phyloP scores from a whole-genome alignment of 2,797 vertebrate species.

The Pogoniulus pusillus region DNA sequence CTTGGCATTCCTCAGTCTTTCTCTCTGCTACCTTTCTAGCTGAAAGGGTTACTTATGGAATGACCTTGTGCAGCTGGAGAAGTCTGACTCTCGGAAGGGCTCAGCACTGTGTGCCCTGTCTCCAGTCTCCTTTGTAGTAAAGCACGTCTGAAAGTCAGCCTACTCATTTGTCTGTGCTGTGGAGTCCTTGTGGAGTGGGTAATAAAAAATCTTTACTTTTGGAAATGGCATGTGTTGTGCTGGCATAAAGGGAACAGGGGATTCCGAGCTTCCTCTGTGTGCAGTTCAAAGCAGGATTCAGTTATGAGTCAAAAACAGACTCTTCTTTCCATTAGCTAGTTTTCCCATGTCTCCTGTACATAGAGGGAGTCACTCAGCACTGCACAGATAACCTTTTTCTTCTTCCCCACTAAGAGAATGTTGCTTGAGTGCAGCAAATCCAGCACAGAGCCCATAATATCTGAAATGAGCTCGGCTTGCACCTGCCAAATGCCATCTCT shows the following conservation, averaged over 20 bases:
- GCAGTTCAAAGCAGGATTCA: neutral
- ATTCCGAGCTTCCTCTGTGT: neutral
- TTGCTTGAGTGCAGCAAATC: neutral
- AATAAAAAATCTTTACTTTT: neutral
- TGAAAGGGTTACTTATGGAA: neutral
- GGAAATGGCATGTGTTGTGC: neutral
- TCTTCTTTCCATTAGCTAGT: neutral
- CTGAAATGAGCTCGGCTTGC: conserved; percentile 16
- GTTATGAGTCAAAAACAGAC: neutral
- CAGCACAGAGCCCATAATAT: neutral
- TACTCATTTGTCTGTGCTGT: neutral
- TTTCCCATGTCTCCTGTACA: neutral
- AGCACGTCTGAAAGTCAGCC: neutral
- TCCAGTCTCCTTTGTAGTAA: neutral
- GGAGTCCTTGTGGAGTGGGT: neutral
- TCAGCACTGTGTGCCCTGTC: neutral
- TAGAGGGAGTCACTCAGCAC: neutral
- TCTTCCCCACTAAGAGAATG: neutral
- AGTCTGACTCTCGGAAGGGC: neutral
- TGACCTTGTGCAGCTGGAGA: neutral
- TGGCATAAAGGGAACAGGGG: neutral
- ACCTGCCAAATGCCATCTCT: conserved; percentile 6
- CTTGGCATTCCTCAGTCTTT: neutral
- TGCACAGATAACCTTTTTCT: neutral
- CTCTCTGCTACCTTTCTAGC: neutral